Evolutionary conservation across 2,888 invertebrate species (phyloP), one percentile per base, ranked within the genome.

Genomic region (Tipula vernalis): DNA sequence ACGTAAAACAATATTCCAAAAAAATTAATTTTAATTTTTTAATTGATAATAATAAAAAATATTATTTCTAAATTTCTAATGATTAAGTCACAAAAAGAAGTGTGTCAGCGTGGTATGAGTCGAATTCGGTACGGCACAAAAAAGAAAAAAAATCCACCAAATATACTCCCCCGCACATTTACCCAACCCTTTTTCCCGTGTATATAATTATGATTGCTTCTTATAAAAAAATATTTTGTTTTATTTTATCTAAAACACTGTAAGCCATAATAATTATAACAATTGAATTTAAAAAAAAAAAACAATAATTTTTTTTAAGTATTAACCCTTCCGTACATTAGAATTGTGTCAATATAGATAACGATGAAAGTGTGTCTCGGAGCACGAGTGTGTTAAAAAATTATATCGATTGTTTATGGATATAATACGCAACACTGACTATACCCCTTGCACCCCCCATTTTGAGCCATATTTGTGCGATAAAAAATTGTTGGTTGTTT

Each of bases 21-120:
- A 71, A 71, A 71, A 71, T 71, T 71, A 71, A 71, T 71, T 71
- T 71, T 71, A 71, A 71, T 71, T 71, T 71, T 71, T 71, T 71
- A 71, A 71, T 71, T 71, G 71, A 71, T 71, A 71, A 71, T 71
- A 28, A 71, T 71, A 71, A 71, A 71, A 71, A 71, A 28, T 10
- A 71, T 10, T 71, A 71, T 71, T 71, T 71, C 71, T 71, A 71
- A 71, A 71, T 71, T 71, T 71, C 28, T 71, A 71, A 71, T 71
- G 71, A 71, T 71, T 71, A 71, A 71, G 71, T 71, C 71, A 71
- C 71, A 71, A 71, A 71, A 71, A 51, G n/a, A 51, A 51, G n/a
- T 47, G 47, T 47, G 5, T 12, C 10, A 47, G 47, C 47, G n/a
- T 12, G 8, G 51, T 57, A 6, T n/a, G 51, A 15, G 51, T 57